phyloP scores from a whole-genome alignment of 2,113 vertebrate species.

The Ptychochromis oligacanthus region DNA sequence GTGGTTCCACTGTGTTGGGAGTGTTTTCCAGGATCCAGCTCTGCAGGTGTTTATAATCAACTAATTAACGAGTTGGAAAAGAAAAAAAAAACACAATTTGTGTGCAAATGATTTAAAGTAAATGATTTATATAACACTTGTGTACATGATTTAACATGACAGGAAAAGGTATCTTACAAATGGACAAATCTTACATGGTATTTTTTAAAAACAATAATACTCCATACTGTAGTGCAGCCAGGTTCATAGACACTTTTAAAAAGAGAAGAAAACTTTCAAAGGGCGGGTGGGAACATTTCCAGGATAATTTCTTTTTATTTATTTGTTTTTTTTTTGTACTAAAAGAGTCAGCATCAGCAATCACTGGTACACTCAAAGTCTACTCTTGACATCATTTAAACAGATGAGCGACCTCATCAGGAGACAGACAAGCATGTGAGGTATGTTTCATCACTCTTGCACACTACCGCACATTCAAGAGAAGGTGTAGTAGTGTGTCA shows the following conservation, averaged over 20 bases:
- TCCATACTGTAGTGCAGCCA: constrained; percentile 61
- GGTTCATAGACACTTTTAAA: constrained; percentile 49
- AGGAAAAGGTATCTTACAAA: constrained; percentile 59
- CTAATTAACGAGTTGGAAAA: background rate
- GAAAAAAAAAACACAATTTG: background rate
- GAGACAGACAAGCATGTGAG: constrained; percentile 59
- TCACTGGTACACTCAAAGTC: constrained; percentile 49
- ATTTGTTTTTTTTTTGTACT: constrained; percentile 39
- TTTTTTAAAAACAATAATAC: constrained; percentile 29
- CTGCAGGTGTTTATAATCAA: constrained; percentile 56
- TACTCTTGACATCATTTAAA: constrained; percentile 79
- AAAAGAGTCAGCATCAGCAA: constrained; percentile 56
- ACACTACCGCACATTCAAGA: constrained; percentile 3
- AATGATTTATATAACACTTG: constrained; percentile 62
- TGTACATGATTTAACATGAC: constrained; percentile 66
- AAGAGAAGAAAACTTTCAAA: constrained; percentile 36
- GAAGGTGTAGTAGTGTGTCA: background rate
- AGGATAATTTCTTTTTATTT: constrained; percentile 27
- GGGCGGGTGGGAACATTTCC: constrained; percentile 17
- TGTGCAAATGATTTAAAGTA: constrained; percentile 44
- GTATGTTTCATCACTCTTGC: constrained; percentile 56
- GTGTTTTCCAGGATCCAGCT: background rate
- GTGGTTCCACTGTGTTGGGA: background rate
- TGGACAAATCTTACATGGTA: constrained; percentile 50
- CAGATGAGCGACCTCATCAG: constrained; percentile 60